phyloP scores from a whole-genome alignment of 2,888 invertebrate genomes.

The Anthrax anthrax region DNA sequence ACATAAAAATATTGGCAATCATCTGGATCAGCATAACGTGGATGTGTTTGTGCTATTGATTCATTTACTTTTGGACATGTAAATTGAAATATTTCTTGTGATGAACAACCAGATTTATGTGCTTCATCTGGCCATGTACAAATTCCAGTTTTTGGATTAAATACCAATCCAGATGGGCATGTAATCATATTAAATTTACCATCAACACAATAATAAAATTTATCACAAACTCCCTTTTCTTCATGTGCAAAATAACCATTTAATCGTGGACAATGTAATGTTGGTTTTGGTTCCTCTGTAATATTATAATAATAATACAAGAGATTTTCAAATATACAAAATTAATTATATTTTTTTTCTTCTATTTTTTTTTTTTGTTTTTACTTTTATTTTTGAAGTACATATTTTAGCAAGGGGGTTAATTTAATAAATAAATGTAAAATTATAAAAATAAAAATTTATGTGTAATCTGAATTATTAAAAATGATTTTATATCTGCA shows the following conservation, averaged over 20 bases:
- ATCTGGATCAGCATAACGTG: conserved; percentile 72
- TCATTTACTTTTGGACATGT: conserved; percentile 67
- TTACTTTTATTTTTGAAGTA: too few relatives aligned
- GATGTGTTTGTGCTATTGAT: conserved; percentile 58
- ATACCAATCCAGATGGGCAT: conserved; percentile 74
- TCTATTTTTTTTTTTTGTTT: too few relatives aligned
- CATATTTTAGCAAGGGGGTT: too few relatives aligned
- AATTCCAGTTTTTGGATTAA: conserved; percentile 76
- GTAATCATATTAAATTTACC: conserved; percentile 81
- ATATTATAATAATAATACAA: conserved; percentile 6
- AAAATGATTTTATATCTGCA: too few relatives aligned
- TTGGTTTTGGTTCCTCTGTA: conserved; percentile 57
- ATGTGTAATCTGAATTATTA: too few relatives aligned
- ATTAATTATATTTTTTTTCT: too few relatives aligned
- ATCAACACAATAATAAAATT: conserved; percentile 80
- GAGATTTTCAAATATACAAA: too few relatives aligned
- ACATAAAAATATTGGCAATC: conserved; percentile 89
- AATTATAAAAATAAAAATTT: too few relatives aligned
- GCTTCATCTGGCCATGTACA: conserved; percentile 90
- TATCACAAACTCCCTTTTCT: conserved; percentile 61
- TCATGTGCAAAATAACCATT: conserved; percentile 82
- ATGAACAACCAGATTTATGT: conserved; percentile 71
- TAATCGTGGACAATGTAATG: conserved; percentile 60
- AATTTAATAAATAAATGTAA: too few relatives aligned
- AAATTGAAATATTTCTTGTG: conserved; percentile 72